Evolutionary conservation across 2,797 vertebrate genomes (phyloP), one percentile per base, ranked within the genome.

Genomic region (Acanthurus lineatus): DNA sequence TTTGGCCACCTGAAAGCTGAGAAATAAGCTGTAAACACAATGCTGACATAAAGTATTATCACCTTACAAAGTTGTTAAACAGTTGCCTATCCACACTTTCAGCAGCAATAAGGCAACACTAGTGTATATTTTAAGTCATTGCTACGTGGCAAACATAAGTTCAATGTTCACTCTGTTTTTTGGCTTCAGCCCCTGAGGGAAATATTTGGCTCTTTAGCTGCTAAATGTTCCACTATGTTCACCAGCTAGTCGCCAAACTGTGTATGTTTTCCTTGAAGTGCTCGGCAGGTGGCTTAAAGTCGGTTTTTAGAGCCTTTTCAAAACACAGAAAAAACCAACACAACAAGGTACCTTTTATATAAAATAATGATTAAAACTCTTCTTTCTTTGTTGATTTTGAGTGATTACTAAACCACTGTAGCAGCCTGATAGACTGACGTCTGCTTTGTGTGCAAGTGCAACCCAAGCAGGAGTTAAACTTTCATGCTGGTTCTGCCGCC

Each of bases 91-190:
- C 66, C 44, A 32, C 48, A 68, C 42, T 49, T 35, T 35, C 32
- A 35, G 32, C 32, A 35, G 32, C 32, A 35, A 35, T 35, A 35
- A 35, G 32, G 32, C 32, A 35, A 35, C 32, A 63, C 78, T 63
- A 74, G 9, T 54, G 48, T 81, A 35, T 67, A 85, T 53, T 51
- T 54, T 52, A 63, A 77, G 22, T 73, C 51, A 53, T 16, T 5
- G 0, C 19, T 66, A 69, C 74, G 63, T 76, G 69, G 57, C 45
- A 60, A 76, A 74, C 44, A 57, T 11, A 67, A 71, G 54, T 67
- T 70, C 56, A 81, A 25, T 56, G 47, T 70, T 71, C 20, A 32
- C 42, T 4, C 54, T n/a, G 42, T 28, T 58, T 65, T 66, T 71
- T 61, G 44, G 61, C 49, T 53, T 10, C 17, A 38, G 28, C 25